phyloP scores from a whole-genome alignment of 2,113 vertebrate species.

The Mustelus asterias region DNA sequence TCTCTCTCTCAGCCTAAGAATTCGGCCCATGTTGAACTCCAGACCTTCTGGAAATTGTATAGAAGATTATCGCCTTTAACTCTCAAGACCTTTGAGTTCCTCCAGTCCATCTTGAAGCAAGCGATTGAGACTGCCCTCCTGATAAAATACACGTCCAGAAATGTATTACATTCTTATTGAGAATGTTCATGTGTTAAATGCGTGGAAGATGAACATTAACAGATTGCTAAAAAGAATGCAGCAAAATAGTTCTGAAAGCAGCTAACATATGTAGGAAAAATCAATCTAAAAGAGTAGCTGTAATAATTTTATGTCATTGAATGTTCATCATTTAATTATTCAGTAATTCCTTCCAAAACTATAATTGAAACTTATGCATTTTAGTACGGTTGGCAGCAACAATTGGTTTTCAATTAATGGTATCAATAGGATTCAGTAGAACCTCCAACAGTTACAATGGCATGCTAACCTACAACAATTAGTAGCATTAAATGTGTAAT shows the following conservation, averaged over 20 bases:
- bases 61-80: too few relatives aligned
- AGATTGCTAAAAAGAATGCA: neutral
- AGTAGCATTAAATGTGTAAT: neutral
- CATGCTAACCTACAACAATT: neutral
- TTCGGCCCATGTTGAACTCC: too few relatives aligned
- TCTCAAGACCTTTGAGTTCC: neutral
- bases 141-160: neutral
- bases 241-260: neutral
- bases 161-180: neutral
- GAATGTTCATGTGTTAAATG: neutral
- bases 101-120: neutral
- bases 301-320: neutral
- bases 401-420: neutral
- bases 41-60: too few relatives aligned
- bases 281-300: neutral
- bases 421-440: neutral
- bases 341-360: neutral
- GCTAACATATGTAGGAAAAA: neutral
- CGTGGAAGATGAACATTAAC: neutral
- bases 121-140: neutral
- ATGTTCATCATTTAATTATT: neutral
- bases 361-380: neutral
- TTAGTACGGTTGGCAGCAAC: neutral
- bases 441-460: neutral
- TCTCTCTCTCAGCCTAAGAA: too few relatives aligned